Percentiles rank a stretch among this genome's conserved stretches.
These are phyloP conservation scores for Papio anubis DNA, from an alignment of 2,113 vertebrate genomes.

Conservation along the genomic window DNA sequence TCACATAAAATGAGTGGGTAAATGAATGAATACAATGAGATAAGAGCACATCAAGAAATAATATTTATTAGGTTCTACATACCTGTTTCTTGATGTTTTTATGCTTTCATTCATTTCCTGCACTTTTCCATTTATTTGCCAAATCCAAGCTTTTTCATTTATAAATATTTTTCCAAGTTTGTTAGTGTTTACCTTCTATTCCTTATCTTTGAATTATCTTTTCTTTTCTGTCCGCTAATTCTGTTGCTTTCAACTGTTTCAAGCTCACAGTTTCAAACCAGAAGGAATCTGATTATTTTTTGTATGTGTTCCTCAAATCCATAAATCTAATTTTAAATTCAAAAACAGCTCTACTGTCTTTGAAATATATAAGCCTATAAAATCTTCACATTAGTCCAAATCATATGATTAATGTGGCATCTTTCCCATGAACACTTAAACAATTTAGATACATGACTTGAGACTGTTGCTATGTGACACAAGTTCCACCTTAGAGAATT, in stretches of 20 bases:
- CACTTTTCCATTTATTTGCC: not conserved
- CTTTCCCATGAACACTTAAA: slow-evolving; percentile 67
- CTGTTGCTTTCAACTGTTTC: slow-evolving; percentile 23
- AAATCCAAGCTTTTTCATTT: not conserved
- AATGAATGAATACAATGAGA: not conserved
- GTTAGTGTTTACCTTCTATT: not conserved
- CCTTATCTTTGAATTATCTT: slow-evolving; percentile 31
- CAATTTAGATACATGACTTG: slow-evolving; percentile 53
- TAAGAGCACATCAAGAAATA: not conserved
- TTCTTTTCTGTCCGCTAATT: slow-evolving; percentile 16
- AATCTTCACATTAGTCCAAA: slow-evolving; percentile 78
- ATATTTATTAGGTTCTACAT: not conserved
- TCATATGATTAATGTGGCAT: slow-evolving; percentile 77
- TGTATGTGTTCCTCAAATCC: slow-evolving; percentile 65
- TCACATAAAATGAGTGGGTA: not conserved
- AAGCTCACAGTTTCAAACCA: slow-evolving; percentile 36
- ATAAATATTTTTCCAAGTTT: not conserved
- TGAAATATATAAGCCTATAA: slow-evolving; percentile 80
- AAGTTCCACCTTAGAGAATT: slow-evolving; percentile 39
- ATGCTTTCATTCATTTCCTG: not conserved
- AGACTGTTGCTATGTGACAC: slow-evolving; percentile 30
- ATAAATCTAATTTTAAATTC: slow-evolving; percentile 76
- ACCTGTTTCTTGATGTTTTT: not conserved
- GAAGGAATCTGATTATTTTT: slow-evolving; percentile 66
- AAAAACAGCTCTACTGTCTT: slow-evolving; percentile 75